Evolutionary conservation across 2,888 invertebrate species (phyloP), one percentile per base, ranked within the genome.

Genomic region (Himalopsyche tibetana): DNA sequence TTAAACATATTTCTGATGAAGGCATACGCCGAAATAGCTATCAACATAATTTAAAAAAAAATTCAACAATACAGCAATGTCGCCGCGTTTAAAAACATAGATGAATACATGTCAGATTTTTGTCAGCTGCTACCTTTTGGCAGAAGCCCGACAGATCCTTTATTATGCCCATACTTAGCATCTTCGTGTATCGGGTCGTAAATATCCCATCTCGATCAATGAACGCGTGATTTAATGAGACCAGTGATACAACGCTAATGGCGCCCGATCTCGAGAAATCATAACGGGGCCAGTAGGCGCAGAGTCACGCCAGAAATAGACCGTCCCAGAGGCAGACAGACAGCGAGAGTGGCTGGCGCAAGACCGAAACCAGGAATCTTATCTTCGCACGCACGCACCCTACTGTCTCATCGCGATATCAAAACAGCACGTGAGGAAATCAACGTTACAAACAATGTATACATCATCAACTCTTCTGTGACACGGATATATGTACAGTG

Each of bases 261-360:
- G 55, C 56, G 82, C 51, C 42, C 82, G 81, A 19, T 55, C 79
- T 40, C 79, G 80, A 40, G 79, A 83, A 42, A 56, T 83, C 74
- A 82, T 86, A 87, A 82, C 83, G 86, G 83, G 87, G 87, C 86
- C 87, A 87, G 83, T 87, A 85, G 87, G 87, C 86, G 82, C 81
- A 79, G 82, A 51, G 80, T 79, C 69, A 74, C 17, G 36, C 80
- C 28, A 56, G 42, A 87, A 86, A 86, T 84, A 86, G 63, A 38
- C 6, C 63, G 55, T 38, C 80, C 74, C 84, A 81, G 74, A 63
- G 74, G 15, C 74, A 28, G 74, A 36, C 74, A 11, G 74, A 11
- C 45, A 74, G 36, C 74, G 74, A 36, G 15, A 74, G 15, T 4
- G 15, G 28, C 63, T 19, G 63, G 63, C 63, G 19, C 63, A 28